phyloP scores from a whole-genome alignment of 1,140 invertebrate genomes.

The Caenorhabditis latens region DNA sequence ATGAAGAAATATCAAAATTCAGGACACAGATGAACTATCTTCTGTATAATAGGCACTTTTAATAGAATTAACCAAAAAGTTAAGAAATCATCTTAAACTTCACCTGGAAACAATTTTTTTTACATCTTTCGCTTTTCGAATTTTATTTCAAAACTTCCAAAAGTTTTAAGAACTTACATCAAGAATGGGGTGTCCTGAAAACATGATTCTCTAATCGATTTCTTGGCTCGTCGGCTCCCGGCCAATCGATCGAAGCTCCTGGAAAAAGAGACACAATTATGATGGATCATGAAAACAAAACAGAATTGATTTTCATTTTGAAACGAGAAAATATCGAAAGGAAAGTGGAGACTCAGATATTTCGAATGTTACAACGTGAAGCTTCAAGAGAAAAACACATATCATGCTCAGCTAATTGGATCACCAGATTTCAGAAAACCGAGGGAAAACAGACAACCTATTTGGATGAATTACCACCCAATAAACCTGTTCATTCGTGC shows the following conservation, averaged over 20 bases:
- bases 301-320: not conserved
- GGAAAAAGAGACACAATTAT: slow-evolving; percentile 1
- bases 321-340: not conserved
- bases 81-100: too few species aligned
- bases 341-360: not conserved
- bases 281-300: slow-evolving; percentile 12
- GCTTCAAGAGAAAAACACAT: not conserved
- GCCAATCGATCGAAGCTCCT: slow-evolving; percentile 41
- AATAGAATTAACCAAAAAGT: too few species aligned
- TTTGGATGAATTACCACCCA: not conserved
- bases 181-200: slow-evolving; percentile 56
- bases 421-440: not conserved
- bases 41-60: too few species aligned
- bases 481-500: not conserved
- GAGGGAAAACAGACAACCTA: not conserved
- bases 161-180: slow-evolving; percentile 46
- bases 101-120: too few species aligned
- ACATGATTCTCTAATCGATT: slow-evolving; percentile 33
- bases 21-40: too few species aligned
- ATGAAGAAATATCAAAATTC: not conserved
- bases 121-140: too few species aligned
- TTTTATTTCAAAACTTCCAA: not conserved
- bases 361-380: slow-evolving; percentile 34
- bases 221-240: slow-evolving; percentile 42
- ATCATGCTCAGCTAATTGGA: slow-evolving; percentile 37